Evolutionary conservation across 2,797 vertebrate species (phyloP), one percentile per base, ranked within the genome.

Genomic region (Lateolabrax maculatus): DNA sequence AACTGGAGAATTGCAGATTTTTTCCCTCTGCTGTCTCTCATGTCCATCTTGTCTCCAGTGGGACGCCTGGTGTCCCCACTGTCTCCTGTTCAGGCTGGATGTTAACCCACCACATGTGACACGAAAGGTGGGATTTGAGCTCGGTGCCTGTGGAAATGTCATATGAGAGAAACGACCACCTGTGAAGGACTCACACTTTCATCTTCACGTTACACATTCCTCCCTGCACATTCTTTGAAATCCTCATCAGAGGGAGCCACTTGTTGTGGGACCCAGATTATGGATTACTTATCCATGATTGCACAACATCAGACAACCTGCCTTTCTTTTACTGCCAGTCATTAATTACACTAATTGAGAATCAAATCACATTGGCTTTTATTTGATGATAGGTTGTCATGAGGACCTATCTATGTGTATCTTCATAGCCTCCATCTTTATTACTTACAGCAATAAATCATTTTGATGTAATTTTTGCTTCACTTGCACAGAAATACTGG

Each of bases 261-360:
- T 86, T 84, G 80, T 90, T 87, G 87, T 79, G 75, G 29, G 27
- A 80, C 36, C 49, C 81, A 86, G 72, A 88, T 83, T 62, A 76
- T 27, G 43, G 63, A 89, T 90, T 89, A 78, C 3, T 83, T 66
- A 76, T 75, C 76, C 88, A 78, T 88, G 88, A 86, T 16, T 79
- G 72, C 82, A 52, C 87, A 39, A 53, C 80, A 84, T 91, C 85
- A 83, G n/a, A 79, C 56, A 68, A 21, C 27, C 23, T 9, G 23
- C 2, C 52, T 36, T 36, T 55, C 39, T 55, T 66, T 21, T 29
- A 27, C 37, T 49, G 3, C 46, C 52, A 51, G 44, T 49, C 23
- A 34, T 71, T 73, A 39, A 63, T 36, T 10, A 21, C 16, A 41
- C 21, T 46, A 13, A 58, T 5, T 41, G 3, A 70, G 13, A 64